These are phyloP conservation scores for Peromyscus melanophrys DNA, from an alignment of 2,797 vertebrate genomes.

Conservation along the genomic window DNA sequence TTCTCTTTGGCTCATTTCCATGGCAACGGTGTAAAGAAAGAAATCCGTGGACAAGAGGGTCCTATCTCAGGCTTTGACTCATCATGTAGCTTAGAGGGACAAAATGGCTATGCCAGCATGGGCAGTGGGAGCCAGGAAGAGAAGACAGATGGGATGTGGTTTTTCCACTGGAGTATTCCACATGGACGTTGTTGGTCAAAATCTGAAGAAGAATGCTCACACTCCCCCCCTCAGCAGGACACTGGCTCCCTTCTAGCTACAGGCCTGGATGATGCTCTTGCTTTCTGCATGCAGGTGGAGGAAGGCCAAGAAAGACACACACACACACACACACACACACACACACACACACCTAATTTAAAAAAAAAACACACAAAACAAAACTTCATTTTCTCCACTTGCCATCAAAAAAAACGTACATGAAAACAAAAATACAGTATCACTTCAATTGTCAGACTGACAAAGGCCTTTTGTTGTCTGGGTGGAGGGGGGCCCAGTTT, in stretches of 20 bases:
- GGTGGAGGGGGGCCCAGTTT: background rate
- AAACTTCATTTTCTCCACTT: background rate
- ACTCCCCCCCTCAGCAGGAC: background rate
- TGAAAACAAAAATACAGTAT: constrained; percentile 47
- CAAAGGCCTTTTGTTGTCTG: background rate
- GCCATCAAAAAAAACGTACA: constrained; percentile 30
- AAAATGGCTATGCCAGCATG: background rate
- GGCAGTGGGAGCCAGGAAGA: background rate
- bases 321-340: background rate
- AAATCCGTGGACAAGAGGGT: background rate
- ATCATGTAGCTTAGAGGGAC: background rate
- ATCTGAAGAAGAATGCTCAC: background rate
- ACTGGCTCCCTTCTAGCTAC: background rate
- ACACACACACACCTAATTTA: background rate
- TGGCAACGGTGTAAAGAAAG: constrained; percentile 1
- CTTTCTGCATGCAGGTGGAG: background rate
- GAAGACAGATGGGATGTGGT: background rate
- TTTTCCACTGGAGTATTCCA: background rate
- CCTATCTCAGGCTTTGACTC: background rate
- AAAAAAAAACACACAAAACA: background rate
- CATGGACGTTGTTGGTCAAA: background rate
- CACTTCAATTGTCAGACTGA: constrained; percentile 10
- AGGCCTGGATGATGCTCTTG: background rate
- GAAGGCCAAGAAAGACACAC: constrained; percentile 9
- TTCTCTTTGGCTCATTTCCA: background rate